phyloP scores from a whole-genome alignment of 2,888 invertebrate species.

The Tolmerus cingulatus region DNA sequence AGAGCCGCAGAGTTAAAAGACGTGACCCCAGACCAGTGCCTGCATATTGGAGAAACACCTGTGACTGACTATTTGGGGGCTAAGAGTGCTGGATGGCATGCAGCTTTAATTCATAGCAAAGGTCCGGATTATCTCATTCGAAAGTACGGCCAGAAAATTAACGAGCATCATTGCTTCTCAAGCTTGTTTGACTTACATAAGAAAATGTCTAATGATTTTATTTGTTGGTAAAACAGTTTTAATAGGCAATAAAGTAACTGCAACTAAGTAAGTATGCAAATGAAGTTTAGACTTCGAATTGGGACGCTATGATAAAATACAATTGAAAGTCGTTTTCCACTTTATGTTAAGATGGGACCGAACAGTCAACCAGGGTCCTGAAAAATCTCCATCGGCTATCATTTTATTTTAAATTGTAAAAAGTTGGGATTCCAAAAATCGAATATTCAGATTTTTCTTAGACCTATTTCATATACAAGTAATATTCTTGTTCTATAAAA shows the following conservation, averaged over 20 bases:
- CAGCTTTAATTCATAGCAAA: constrained; percentile 65
- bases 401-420: no score
- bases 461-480: no score
- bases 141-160: constrained; percentile 62
- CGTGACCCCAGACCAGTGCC: constrained; percentile 69
- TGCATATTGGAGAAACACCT: constrained; percentile 85
- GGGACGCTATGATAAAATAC: not conserved
- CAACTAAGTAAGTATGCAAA: not conserved
- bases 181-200: constrained; percentile 66
- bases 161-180: constrained; percentile 62
- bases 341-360: not conserved
- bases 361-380: no score
- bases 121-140: constrained; percentile 57
- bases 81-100: constrained; percentile 77
- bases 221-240: constrained; percentile 56
- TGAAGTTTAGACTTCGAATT: not conserved
- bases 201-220: constrained; percentile 57
- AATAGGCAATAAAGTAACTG: not conserved
- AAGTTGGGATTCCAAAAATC: no score
- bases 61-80: constrained; percentile 82
- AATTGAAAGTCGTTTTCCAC: not conserved
- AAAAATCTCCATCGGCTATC: no score
- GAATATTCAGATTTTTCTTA: no score
- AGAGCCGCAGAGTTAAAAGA: constrained; percentile 61
- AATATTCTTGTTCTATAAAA: no score